Evolutionary conservation across 1,140 invertebrate species (phyloP), one percentile per base, ranked within the genome.

Genomic region (Drosophila sp.): DNA sequence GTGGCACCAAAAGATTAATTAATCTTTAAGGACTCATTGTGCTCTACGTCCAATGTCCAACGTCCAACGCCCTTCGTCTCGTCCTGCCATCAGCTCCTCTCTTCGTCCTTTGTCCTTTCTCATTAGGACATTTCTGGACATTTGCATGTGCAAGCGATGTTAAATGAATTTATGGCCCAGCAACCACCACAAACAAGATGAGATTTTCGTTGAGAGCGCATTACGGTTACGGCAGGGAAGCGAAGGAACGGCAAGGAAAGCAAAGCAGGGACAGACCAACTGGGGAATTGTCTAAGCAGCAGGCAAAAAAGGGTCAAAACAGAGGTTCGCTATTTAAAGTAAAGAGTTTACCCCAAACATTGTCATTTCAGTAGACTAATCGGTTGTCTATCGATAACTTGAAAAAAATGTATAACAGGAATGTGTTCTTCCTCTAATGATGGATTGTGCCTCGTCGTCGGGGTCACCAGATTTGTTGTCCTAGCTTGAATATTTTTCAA

Each of bases 11-110:
- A 85, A 91, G 90, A 91, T 91, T 91, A 91, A 91, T 91, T 91
- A 91, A 91, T 91, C 90, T 91, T 91, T 85, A 91, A 91, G 90
- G 90, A 91, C 85, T 89, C 85, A 84, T 89, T 89, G 77, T 79
- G 76, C 57, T 61, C 55, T 72, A 17, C 58, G 82, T 72, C 70
- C 74, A 10, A 38, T 38, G 35, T 10, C 35, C 10, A 10, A 11
- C 10, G 35, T 50, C 38, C 35, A 35, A 30, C 23, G n/a, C 23
- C 25, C 35, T 25, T 10, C 23, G 17, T 17, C 17, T 17, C 17
- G 17, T 17, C 17, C 17, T 17, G 7, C 38, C 41, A 0, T 35
- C 4, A 41, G 2, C 23, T 35, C 41, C 35, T 30, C 50, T 55
- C 35, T 41, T 44, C 17, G 38, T 33, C 41, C 17, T 44, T 23